phyloP scores from a whole-genome alignment of 2,113 vertebrate genomes.

The Eleginops maclovinus region DNA sequence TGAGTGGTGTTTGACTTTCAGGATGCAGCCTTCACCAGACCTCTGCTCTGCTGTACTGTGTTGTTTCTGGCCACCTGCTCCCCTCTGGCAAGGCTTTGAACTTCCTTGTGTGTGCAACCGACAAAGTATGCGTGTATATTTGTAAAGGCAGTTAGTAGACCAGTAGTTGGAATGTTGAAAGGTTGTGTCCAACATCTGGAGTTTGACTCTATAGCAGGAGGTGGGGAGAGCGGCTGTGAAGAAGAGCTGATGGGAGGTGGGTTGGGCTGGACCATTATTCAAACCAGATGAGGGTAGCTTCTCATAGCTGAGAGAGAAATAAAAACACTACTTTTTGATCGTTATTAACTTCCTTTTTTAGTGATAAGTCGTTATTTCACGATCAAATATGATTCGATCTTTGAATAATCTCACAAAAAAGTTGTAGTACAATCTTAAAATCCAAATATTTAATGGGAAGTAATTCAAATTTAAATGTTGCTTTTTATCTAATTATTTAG shows the following conservation, averaged over 20 bases:
- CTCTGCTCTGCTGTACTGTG: constrained; percentile 21
- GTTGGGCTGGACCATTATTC: constrained; percentile 53
- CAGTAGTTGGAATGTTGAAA: constrained; percentile 64
- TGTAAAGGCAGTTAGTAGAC: constrained; percentile 56
- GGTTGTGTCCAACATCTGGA: constrained; percentile 69
- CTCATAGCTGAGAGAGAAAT: constrained; percentile 2
- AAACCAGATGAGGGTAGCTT: constrained; percentile 69
- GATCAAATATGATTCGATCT: not conserved
- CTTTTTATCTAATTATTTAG: too few relatives aligned
- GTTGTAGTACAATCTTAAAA: not conserved
- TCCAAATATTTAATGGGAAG: too few relatives aligned
- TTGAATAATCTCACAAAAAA: not conserved
- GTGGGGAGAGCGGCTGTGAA: constrained; percentile 17
- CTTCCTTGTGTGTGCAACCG: constrained; percentile 33
- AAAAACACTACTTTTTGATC: constrained; percentile 8
- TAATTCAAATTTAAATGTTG: too few relatives aligned
- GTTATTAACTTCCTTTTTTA: not conserved
- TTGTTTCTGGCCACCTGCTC: constrained; percentile 67
- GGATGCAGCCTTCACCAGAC: constrained; percentile 14
- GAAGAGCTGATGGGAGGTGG: constrained; percentile 44
- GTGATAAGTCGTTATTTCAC: not conserved
- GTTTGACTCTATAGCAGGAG: constrained; percentile 50
- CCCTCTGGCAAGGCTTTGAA: constrained; percentile 67
- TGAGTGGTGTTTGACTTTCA: constrained; percentile 18
- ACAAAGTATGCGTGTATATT: constrained; percentile 49